A percentile compares a stretch with the other conserved stretches of the same genome.
These are phyloP conservation scores for Bimastos eiseni DNA, from an alignment of 2,888 invertebrate species.

Conservation along the genomic window DNA sequence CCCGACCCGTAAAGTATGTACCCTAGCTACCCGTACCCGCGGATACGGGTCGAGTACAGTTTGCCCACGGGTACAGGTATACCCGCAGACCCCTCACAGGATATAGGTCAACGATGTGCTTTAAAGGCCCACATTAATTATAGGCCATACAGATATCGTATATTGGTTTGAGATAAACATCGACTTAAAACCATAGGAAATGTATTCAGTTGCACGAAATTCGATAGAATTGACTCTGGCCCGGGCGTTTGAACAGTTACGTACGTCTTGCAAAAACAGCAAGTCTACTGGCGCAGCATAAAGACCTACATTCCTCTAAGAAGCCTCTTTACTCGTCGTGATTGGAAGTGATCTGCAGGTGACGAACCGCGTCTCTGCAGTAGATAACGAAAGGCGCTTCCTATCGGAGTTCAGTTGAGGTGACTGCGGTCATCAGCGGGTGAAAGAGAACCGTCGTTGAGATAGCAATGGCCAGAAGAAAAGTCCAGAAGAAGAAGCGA, in stretches of 20 bases:
- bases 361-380: neutral
- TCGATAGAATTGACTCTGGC: neutral
- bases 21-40: no score
- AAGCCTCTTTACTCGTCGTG: neutral
- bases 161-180: neutral
- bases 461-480: slow-evolving; percentile 44
- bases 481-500: slow-evolving; percentile 47
- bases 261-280: neutral
- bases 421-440: slow-evolving; percentile 39
- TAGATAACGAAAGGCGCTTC: neutral
- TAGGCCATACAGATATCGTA: no score
- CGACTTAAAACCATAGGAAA: neutral
- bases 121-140: no score
- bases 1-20: no score
- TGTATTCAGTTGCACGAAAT: neutral
- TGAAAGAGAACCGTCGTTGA: slow-evolving; percentile 46
- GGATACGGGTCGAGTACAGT: no score
- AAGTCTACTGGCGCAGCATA: neutral
- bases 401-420: neutral
- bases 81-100: no score
- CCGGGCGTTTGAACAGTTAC: neutral
- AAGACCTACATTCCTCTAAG: neutral
- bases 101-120: no score
- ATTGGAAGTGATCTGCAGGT: neutral
- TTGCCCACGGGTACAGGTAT: no score